These are phyloP conservation scores for Lepilemur septentrionalis DNA, from an alignment of 2,797 vertebrate genomes.

Conservation along the genomic window DNA sequence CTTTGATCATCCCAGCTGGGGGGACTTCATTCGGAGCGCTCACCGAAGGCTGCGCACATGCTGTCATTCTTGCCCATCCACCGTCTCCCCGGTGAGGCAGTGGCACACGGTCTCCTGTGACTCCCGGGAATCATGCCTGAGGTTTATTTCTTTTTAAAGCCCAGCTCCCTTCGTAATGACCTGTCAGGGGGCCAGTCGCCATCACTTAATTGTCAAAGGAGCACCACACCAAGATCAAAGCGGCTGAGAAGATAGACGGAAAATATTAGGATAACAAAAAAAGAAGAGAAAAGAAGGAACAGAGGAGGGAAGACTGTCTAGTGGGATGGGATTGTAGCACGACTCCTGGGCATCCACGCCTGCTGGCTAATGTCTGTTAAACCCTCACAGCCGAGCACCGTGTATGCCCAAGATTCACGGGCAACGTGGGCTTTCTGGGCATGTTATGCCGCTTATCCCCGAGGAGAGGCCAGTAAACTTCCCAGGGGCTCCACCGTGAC, in stretches of 20 bases:
- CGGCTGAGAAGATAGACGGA: constrained; percentile 76
- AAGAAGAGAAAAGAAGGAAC: not conserved
- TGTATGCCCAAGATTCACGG: not conserved
- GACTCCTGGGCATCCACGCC: not conserved
- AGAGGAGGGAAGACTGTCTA: not conserved
- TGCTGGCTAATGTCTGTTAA: not conserved
- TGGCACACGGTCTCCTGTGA: not conserved
- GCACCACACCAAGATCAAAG: constrained; percentile 72
- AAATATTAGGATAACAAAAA: constrained; percentile 68
- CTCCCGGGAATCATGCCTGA: not conserved
- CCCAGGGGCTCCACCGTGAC: not conserved
- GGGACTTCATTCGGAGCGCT: not conserved
- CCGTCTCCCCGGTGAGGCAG: not conserved
- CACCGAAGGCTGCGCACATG: constrained; percentile 21
- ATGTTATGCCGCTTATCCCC: not conserved
- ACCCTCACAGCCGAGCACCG: not conserved
- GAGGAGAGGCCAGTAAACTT: not conserved
- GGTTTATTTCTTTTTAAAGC: constrained; percentile 67
- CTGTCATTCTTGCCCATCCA: constrained; percentile 51
- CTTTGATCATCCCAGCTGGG: constrained; percentile 57
- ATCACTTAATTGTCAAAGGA: constrained; percentile 58
- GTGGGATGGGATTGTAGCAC: not conserved
- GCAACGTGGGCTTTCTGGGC: not conserved
- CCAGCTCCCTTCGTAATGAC: constrained; percentile 27
- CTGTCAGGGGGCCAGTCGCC: not conserved